Conservation (phyloP, 2,113 vertebrate genomes). For the Grus americana region DNA sequence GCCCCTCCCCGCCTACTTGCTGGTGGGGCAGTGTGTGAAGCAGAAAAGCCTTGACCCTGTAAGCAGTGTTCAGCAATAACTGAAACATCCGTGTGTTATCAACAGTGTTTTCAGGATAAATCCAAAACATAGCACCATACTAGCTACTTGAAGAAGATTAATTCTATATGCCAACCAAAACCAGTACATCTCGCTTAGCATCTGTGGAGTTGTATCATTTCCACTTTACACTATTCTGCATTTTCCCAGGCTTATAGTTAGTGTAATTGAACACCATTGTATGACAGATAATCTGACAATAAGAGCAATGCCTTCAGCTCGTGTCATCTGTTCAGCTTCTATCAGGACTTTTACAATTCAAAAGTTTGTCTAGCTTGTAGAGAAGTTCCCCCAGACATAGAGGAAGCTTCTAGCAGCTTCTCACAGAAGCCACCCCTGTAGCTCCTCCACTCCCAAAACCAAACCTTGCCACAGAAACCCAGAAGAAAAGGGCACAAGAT, state of each 20-base stretch:
- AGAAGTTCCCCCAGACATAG: not conserved
- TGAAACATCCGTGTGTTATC: not conserved
- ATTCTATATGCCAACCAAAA: not conserved
- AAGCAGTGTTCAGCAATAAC: not conserved
- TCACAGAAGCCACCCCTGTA: no score
- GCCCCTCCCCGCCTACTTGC: not conserved
- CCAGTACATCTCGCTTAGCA: not conserved
- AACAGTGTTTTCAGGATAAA: not conserved
- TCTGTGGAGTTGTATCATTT: not conserved
- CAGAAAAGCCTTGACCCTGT: not conserved
- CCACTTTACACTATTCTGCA: not conserved
- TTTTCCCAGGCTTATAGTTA: not conserved
- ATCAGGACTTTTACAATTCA: not conserved
- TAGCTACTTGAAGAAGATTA: not conserved
- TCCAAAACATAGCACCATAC: not conserved
- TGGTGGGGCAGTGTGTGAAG: not conserved
- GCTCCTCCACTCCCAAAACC: no score
- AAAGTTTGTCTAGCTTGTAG: not conserved
- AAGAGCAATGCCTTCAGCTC: not conserved
- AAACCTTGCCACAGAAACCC: no score
- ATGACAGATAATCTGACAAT: not conserved
- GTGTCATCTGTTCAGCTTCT: not conserved
- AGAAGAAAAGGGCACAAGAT: not conserved
- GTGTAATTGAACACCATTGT: not conserved
- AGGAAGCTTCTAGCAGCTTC: no score